Base-by-base conservation (phyloP, 2,888 invertebrate genomes). In the Drosophila tripunctata region DNA sequence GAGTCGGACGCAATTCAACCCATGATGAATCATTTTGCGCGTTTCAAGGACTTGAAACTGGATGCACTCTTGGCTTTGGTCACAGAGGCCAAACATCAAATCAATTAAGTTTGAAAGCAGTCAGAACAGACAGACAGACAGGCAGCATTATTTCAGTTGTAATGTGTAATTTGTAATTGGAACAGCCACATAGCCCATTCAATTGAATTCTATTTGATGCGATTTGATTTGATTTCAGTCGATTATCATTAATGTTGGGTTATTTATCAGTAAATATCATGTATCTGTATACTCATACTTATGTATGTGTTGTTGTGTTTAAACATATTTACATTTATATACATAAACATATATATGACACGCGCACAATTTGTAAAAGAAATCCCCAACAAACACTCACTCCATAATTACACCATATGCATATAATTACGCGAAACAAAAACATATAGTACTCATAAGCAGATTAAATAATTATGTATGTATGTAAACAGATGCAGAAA, bases 1-100 rank as follows among this genome's bases (percentile, higher is more conserved):
- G 91, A 91, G 72, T 89, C 91, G 3, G 89, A 91, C 76, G 89
- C 91, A 21, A 90, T 91, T 66, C 89, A 91, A 65, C 90, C 91
- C 21, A 77, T 91, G 80, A 89, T 90, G 84, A 82, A 89, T 78
- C 91, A 91, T 69, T 90, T 92, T 73, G 89, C 90, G 36, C 89
- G 91, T 60, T 91, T 92, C 67, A 87, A 89, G 67, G 90, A 91
- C 74, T 80, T 92, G 44, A 90, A 91, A 69, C 73, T 91, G 48
- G 90, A 91, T 75, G 90, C 91, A 17, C 78, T 91, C 24, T 69
- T 92, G 68, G 90, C 90, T 36, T 83, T 91, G 55, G 88, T 92
- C 56, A 90, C 91, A 1, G 89, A 91, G 74, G 91, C 91, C 65
- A 90, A 90, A 71, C 87, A 90, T 68, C 91, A 91, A 67, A 89